These are phyloP conservation scores for Scomberomorus guttatus DNA, from an alignment of 2,797 vertebrate genomes.

Conservation along the genomic window DNA sequence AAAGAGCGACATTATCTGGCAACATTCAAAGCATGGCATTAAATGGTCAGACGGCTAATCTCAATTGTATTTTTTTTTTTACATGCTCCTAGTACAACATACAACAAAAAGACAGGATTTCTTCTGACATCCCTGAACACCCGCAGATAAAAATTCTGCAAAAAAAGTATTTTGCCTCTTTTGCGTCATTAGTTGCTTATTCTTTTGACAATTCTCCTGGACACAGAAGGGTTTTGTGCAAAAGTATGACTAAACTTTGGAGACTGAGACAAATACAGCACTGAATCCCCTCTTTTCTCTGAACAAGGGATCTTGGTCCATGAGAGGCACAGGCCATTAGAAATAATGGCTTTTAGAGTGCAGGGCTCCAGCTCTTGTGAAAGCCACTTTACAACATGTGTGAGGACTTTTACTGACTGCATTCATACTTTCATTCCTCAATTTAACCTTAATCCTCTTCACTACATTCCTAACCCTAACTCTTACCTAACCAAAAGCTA, in stretches of 20 bases:
- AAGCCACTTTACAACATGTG: constrained; percentile 55
- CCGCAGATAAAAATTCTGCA: not conserved
- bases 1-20: constrained; percentile 5
- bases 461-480: constrained; percentile 43
- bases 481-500: constrained; percentile 12
- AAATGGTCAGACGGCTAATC: constrained; percentile 4
- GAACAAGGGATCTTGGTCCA: constrained; percentile 43
- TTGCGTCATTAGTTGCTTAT: not conserved
- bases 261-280: constrained; percentile 23
- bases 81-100: not conserved
- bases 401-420: constrained; percentile 46
- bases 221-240: not conserved
- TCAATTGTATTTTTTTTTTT: not conserved
- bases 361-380: constrained; percentile 47
- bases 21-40: constrained; percentile 9
- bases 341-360: constrained; percentile 77
- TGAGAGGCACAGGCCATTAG: constrained; percentile 53
- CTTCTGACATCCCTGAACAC: not conserved
- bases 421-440: constrained; percentile 41
- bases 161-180: not conserved
- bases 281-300: constrained; percentile 36
- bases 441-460: constrained; percentile 38
- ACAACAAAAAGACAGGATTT: not conserved
- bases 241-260: constrained; percentile 37
- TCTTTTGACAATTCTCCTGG: not conserved